Evolutionary conservation across 2,113 vertebrate species (phyloP).

Genomic region (Hemiprocne comata): DNA sequence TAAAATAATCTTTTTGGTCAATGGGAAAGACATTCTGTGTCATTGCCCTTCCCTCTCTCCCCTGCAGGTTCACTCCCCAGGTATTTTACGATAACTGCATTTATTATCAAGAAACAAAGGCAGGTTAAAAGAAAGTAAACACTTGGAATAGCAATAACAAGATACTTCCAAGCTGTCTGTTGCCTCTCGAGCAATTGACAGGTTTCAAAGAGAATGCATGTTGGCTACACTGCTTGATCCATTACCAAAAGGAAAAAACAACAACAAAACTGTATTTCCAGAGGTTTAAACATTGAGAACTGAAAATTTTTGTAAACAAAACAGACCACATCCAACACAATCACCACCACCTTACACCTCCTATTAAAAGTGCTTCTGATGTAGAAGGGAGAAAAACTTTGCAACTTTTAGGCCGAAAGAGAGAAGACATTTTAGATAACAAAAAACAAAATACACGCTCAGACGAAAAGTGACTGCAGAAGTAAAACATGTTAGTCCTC

Average conservation of each 20-base stretch:
- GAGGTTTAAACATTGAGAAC: neutral
- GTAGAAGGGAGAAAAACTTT: neutral
- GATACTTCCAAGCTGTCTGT: slow-evolving; percentile 16
- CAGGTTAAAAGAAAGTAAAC: neutral
- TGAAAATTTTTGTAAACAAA: neutral
- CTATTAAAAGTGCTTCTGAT: neutral
- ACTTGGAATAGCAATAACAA: neutral
- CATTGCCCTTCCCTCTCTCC: neutral
- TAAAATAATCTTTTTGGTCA: neutral
- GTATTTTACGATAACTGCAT: neutral
- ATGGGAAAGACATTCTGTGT: neutral
- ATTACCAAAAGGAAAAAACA: neutral
- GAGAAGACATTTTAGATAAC: neutral
- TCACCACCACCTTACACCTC: neutral
- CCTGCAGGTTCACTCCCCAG: neutral
- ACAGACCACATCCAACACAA: neutral
- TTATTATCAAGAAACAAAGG: neutral
- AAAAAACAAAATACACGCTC: neutral
- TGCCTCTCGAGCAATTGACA: slow-evolving; percentile 30
- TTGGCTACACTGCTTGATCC: neutral
- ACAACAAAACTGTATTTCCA: neutral
- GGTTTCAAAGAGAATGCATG: slow-evolving; percentile 8
- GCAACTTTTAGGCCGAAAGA: neutral
- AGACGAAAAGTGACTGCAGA: neutral
- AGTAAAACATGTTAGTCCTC: neutral